Base-by-base conservation (phyloP, 2,113 vertebrate genomes). In the Regulus satrapa region DNA sequence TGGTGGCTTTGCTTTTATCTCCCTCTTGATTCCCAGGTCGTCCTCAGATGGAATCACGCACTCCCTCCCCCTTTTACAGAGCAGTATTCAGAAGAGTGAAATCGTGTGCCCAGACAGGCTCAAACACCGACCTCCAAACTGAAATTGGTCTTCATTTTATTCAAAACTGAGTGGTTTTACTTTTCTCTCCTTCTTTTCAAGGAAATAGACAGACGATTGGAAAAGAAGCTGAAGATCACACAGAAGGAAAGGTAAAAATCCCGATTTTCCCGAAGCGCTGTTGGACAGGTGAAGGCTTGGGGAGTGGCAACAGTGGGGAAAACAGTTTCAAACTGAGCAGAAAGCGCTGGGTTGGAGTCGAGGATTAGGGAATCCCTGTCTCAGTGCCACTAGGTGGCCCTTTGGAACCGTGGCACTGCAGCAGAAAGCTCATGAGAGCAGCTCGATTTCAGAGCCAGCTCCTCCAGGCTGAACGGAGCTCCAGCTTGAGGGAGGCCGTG, bases 161-260 rank as follows among this genome's bases (percentile, higher is more conserved):
- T 29, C 8, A 74, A 73, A 17, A 31, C 34, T 28, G 59, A 2
- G 11, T 9, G 18, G 31, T 59, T 94, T 91, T 13, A 92, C 95
- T 95, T 90, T 34, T 86, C 68, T 98, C 83, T 92, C 93, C 14
- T 72, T 56, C 51, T 63, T 79, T 96, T 92, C 66, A 64, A 99
- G 99, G 99, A 99, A 98, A 99, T 99, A 98, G 99, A 99, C 96
- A 99, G 99, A 97, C 98, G 98, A 93, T 97, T 99, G 96, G 99
- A 99, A 96, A 99, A 99, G 98, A 99, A 99, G 97, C 98, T 99
- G 97, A 98, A 98, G 97, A 99, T 99, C 97, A 98, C 98, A 54
- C 99, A 99, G 95, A 99, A 98, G 98, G 99, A 99, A 97, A 99
- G 98, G 99, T 99, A 98, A 87, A 87, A 45, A 38, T 59, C 18